Evolutionary conservation across 92 coral and sea anemone genomes (phyloP), one percentile per base, ranked within the genome.

Genomic region (Isaurus tuberculatus): DNA sequence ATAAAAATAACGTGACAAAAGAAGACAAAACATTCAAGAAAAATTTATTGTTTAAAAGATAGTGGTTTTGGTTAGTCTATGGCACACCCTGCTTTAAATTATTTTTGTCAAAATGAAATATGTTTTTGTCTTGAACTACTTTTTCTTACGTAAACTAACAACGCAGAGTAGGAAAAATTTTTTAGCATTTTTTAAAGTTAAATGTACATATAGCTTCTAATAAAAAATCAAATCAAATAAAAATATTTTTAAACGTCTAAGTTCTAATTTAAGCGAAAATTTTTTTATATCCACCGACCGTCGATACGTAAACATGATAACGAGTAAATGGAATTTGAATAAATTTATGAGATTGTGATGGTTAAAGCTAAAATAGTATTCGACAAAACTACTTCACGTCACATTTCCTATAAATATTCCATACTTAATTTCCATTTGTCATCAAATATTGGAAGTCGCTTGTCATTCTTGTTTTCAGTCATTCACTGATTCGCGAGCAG

Each of bases 351-450:
- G 68, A 31, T 77, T 77, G 20, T 51, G 55, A 65, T 26, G 29
- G 30, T 57, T 33, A 75, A 75, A 75, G 31, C 58, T 40, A 57
- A 77, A 63, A 63, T 61, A 32, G 55, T 25, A 11, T 27, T 77
- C 34, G 82, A 77, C 58, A 58, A 77, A 77, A 36, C 30, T 34
- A 14, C 28, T 55, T 77, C 82, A 60, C 82, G 82, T 60, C 82
- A 77, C 25, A 57, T 58, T 77, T 34, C 3, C 30, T 77, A 77
- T 77, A 22, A 77, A 57, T 77, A 77, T 77, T 77, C 82, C 20
- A 77, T 40, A 4, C 11, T 77, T 26, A 63, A 58, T 60, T 77
- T 58, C 70, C 68, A 58, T 77, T 77, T 77, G 31, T 25, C 58
- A 25, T 77, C 26, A 51, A 19, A 61, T 36, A 13, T 53, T 74